Evolutionary conservation across 2,888 invertebrate genomes (phyloP), one percentile per base, ranked within the genome.

Genomic region (Anthoptus insignis): DNA sequence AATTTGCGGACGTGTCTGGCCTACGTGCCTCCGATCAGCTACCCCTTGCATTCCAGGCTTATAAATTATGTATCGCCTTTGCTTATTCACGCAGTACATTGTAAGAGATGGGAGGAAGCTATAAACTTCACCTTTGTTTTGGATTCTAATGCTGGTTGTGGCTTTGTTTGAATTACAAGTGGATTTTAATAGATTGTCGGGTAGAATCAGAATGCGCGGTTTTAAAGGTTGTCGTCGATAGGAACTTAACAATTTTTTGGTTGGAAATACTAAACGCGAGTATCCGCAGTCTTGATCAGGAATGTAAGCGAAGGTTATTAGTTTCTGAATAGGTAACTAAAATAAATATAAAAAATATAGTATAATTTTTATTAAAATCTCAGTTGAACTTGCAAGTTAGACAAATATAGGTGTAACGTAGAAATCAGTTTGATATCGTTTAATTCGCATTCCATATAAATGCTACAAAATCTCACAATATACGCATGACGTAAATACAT

Each of bases 11-110:
- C 59, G 27, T 27, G 16, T 3, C 27, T 50, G 63, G 47, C 63
- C 27, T 63, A 63, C 63, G 56, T 63, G 63, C 63, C 21, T 13
- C 39, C 11, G 9, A 49, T 63, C 63, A 63, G 56, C 56, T 63
- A 63, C 56, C 56, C 42, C 49, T 47, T 59, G 34, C 59, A 39
- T 59, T 54, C 54, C 61, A 32, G 53, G 21, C 32, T 61, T 24
- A 54, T 56, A 59, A 37, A 59, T 59, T 50, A 59, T 59, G 14
- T 59, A 59, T 50, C n/a, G 16, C 13, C 42, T 16, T 39, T 49
- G 47, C 22, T 59, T 49, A 49, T 49, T 58, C 58, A 47, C n/a
- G 47, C 58, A 32, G 27, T 27, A 50, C 59, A 29, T 45, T 58
- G 58, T 19, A 13, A 47, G 47, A 32, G 49, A 59, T 49, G 50